Conservation (phyloP, 2,797 vertebrate genomes). For the Sebastes umbrosus region DNA sequence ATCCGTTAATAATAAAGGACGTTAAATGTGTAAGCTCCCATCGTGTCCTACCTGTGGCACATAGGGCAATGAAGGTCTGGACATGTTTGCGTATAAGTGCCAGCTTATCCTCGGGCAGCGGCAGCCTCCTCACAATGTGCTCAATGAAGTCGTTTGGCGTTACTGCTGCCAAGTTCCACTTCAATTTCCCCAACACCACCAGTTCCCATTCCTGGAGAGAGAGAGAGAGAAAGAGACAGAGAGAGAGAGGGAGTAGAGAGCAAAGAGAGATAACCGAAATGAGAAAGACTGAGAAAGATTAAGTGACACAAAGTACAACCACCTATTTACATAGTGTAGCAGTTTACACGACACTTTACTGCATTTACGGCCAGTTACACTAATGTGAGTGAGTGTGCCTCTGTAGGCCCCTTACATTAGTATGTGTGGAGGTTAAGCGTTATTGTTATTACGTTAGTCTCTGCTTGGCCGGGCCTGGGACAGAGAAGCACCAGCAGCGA, state of each 20-base stretch:
- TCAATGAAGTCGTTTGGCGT: slow-evolving; percentile 97
- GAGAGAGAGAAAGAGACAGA: not conserved
- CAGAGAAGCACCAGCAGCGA: slow-evolving; percentile 54
- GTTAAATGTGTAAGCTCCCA: slow-evolving; percentile 68
- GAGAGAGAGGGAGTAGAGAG: not conserved
- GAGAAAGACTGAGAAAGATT: not conserved
- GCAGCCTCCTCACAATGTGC: slow-evolving; percentile 93
- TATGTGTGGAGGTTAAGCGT: slow-evolving; percentile 29
- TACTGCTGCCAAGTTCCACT: slow-evolving; percentile 96
- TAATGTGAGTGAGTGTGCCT: not conserved
- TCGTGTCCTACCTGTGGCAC: slow-evolving; percentile 91
- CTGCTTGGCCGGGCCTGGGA: slow-evolving; percentile 28
- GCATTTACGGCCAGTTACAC: not conserved
- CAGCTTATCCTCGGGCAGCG: slow-evolving; percentile 91
- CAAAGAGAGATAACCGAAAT: not conserved
- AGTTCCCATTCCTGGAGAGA: slow-evolving; percentile 92
- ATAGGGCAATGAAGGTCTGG: slow-evolving; percentile 96
- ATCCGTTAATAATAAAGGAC: not conserved
- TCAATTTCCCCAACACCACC: slow-evolving; percentile 96
- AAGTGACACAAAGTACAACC: not conserved
- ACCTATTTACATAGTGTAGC: not conserved
- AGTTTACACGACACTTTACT: not conserved
- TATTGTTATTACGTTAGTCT: slow-evolving; percentile 37
- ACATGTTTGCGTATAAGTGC: slow-evolving; percentile 94
- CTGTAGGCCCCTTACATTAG: not conserved